A percentile compares a stretch with the other conserved stretches of the same genome.
These are phyloP conservation scores for Akabosia matsudoensis DNA, from an alignment of 1,140 invertebrate genomes.

Conservation along the genomic window DNA sequence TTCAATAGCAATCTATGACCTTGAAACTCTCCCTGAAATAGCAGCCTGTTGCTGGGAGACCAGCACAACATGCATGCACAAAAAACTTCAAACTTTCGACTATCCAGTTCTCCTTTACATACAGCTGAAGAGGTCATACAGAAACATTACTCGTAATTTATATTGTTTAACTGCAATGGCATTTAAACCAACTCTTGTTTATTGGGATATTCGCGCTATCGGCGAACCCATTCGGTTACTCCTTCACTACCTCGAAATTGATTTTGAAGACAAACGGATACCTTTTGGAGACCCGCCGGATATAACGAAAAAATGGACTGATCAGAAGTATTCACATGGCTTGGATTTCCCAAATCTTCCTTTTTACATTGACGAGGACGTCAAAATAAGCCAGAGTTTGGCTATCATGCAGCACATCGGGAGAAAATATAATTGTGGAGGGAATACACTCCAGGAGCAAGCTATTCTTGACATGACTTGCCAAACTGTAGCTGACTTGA, in stretches of 20 bases:
- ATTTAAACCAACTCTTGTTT: not conserved
- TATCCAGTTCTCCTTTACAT: too few relatives aligned
- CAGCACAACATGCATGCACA: too few relatives aligned
- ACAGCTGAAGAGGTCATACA: too few relatives aligned
- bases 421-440: constrained; percentile 53
- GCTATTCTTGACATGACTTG: constrained; percentile 53
- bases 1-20: too few relatives aligned
- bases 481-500: constrained; percentile 54
- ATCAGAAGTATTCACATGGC: constrained; percentile 52
- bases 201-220: constrained; percentile 1
- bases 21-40: too few relatives aligned
- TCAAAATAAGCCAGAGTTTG: constrained; percentile 55
- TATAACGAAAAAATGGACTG: constrained; percentile 51
- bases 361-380: constrained; percentile 57
- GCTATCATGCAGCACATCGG: constrained; percentile 56
- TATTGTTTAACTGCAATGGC: too few relatives aligned
- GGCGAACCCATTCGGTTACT: constrained; percentile 48
- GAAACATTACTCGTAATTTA: too few relatives aligned
- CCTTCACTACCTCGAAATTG: constrained; percentile 52
- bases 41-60: too few relatives aligned
- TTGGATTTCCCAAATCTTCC: constrained; percentile 56
- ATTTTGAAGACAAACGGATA: constrained; percentile 54
- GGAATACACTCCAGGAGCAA: constrained; percentile 52
- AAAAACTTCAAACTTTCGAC: too few relatives aligned
- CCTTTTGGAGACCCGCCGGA: constrained; percentile 53